Percentiles rank a stretch among this genome's conserved stretches.
phyloP scores from a whole-genome alignment of 2,797 vertebrate genomes.

The Mormyrus hasselquistii region DNA sequence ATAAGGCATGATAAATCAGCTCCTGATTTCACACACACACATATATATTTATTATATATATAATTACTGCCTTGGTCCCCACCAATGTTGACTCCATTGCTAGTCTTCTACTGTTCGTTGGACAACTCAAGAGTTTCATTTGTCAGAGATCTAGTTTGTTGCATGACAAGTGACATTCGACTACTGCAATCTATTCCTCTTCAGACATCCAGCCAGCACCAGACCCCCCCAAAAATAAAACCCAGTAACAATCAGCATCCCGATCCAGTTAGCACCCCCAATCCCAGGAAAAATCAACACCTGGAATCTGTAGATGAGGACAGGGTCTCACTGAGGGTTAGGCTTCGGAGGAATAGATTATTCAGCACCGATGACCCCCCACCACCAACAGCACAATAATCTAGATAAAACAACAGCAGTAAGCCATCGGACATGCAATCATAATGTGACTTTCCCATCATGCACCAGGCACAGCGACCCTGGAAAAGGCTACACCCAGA shows the following conservation, averaged over 20 bases:
- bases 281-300: not conserved
- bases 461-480: not conserved
- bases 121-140: not conserved
- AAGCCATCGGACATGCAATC: not conserved
- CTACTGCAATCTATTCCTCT: not conserved
- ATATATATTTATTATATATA: no score
- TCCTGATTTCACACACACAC: not conserved
- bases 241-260: not conserved
- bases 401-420: not conserved
- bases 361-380: not conserved
- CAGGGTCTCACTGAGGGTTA: not conserved
- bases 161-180: not conserved
- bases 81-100: no score
- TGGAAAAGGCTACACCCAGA: not conserved
- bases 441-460: not conserved
- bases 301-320: not conserved
- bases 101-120: not conserved
- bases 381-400: not conserved
- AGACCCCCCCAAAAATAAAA: not conserved
- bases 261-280: not conserved
- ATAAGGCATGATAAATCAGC: not conserved
- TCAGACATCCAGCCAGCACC: not conserved
- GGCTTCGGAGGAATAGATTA: not conserved
- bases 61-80: no score
- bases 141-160: not conserved